Percentiles rank a stretch among this genome's conserved stretches.
phyloP scores from a whole-genome alignment of 1,140 invertebrate species.

The Palaemon carinicauda region DNA sequence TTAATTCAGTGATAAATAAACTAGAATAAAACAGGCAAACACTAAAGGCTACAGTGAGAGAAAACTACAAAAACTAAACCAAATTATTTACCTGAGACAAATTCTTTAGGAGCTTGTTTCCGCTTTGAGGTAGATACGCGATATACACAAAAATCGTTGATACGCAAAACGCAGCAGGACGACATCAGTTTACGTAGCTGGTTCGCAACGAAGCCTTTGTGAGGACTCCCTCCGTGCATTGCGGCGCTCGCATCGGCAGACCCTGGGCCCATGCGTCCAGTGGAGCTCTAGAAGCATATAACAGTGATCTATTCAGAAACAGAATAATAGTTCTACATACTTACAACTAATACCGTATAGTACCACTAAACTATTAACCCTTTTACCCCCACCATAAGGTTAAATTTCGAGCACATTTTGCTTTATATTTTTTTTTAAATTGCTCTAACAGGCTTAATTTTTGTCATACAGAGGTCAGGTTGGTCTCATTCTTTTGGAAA shows the following conservation, averaged over 20 bases:
- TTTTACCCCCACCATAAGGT: no score
- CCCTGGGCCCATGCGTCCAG: background rate
- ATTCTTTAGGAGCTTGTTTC: slow-evolving; percentile 78
- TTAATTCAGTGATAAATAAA: slow-evolving; percentile 31
- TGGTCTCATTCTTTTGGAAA: no score
- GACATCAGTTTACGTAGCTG: slow-evolving; percentile 90
- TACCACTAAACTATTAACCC: no score
- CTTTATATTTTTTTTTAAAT: no score
- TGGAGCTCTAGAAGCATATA: background rate
- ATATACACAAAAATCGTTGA: slow-evolving; percentile 87
- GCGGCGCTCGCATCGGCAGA: background rate
- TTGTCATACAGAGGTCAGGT: no score
- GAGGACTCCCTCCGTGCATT: slow-evolving; percentile 12
- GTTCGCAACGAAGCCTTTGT: slow-evolving; percentile 63
- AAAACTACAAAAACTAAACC: slow-evolving; percentile 59
- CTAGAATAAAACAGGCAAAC: slow-evolving; percentile 55
- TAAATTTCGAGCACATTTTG: no score
- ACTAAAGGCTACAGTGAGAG: slow-evolving; percentile 34
- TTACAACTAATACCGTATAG: no score
- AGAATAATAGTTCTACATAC: no score
- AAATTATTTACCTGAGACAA: slow-evolving; percentile 75
- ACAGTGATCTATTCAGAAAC: background rate
- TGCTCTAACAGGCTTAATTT: no score
- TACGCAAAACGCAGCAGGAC: slow-evolving; percentile 85
- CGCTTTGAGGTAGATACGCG: slow-evolving; percentile 81